Base-by-base conservation (phyloP, 2,797 vertebrate species). In the Percopsis omiscomaycus region DNA sequence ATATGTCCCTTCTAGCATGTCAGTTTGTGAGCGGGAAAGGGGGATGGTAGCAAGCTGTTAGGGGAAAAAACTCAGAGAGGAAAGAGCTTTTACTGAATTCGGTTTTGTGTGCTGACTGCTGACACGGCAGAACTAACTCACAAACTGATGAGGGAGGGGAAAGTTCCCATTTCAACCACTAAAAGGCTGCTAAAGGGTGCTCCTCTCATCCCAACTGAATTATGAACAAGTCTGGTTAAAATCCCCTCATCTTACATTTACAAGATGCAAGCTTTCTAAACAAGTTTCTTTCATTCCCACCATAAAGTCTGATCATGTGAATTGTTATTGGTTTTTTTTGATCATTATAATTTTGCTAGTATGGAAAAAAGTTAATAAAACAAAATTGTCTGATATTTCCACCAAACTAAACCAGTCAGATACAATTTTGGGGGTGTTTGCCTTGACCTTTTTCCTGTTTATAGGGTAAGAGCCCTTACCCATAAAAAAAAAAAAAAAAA, bases 1-100 rank as follows among this genome's bases (percentile, higher is more conserved):
- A 88, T 92, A 89, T 86, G 86, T 84, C 94, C 90, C 91, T 92
- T 92, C 89, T 88, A 93, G 89, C 92, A 93, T 89, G 89, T 92
- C 90, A 90, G 90, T 88, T 89, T 77, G 73, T 78, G 79, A 55
- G 85, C 82, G 85, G 85, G 75, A 79, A 83, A 77, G 84, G 74
- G 84, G 85, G 87, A 87, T 83, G 88, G 89, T 88, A 87, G 83
- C 84, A 90, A 90, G 87, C 91, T 90, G 86, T 86, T 88, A 80
- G 81, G 71, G 77, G 29, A 66, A 72, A 68, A 69, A 80, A 82
- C 80, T 77, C 14, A 58, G 42, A 66, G 53, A 42, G 65, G 64
- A 77, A 85, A 77, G 81, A 84, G 87, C 79, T 90, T 90, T 92
- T 85, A 90, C 86, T 89, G 83, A 94, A 94, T 92, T 92, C 88